A percentile compares a stretch with the other conserved stretches of the same genome.
These are phyloP conservation scores for Miichthys miiuy DNA, from an alignment of 2,797 vertebrate genomes.

Conservation along the genomic window DNA sequence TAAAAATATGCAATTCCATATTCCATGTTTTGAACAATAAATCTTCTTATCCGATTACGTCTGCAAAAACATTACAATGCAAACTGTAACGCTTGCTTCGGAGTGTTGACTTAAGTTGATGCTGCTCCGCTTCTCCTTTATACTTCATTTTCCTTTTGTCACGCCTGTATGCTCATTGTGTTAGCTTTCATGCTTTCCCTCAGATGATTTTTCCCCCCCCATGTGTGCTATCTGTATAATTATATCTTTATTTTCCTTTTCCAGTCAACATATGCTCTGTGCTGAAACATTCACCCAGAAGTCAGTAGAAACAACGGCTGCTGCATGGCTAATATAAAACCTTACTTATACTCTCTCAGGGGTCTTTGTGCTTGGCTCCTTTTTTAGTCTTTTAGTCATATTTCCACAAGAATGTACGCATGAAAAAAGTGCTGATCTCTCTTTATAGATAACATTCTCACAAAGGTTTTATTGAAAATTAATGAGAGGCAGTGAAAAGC, in stretches of 20 bases:
- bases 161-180: not conserved
- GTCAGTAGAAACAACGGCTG: conserved; percentile 45
- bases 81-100: conserved; percentile 2
- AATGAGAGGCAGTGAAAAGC: conserved; percentile 75
- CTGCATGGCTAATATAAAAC: conserved; percentile 42
- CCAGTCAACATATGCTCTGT: conserved; percentile 34
- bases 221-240: not conserved
- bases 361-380: conserved; percentile 50
- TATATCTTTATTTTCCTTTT: conserved; percentile 36
- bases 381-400: conserved; percentile 46
- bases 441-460: conserved; percentile 70
- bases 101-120: conserved; percentile 2
- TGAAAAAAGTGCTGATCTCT: conserved; percentile 74
- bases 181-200: conserved; percentile 15
- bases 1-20: not conserved
- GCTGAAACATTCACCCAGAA: conserved; percentile 52
- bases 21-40: not conserved
- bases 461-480: conserved; percentile 79
- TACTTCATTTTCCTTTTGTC: conserved; percentile 13
- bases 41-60: conserved; percentile 3
- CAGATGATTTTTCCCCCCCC: not conserved
- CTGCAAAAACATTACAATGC: conserved; percentile 9
- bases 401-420: conserved; percentile 61
- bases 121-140: not conserved
- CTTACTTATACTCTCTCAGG: conserved; percentile 49